Base-by-base conservation (phyloP, 2,113 vertebrate genomes). In the Leptodactylus fuscus region DNA sequence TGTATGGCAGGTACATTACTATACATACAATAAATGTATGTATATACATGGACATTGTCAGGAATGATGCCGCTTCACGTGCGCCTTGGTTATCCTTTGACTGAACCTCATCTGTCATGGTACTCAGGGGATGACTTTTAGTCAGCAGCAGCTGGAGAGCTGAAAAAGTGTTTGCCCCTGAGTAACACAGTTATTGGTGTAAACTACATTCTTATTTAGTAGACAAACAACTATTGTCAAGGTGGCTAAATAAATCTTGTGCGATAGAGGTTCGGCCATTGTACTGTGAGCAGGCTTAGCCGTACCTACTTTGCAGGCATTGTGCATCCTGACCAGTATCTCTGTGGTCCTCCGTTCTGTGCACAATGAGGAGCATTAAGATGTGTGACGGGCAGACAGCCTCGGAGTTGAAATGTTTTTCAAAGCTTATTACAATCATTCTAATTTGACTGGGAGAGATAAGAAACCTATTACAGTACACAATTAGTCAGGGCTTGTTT, bases 381-480 rank as follows among this genome's bases (percentile, higher is more conserved):
- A 83, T 83, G 81, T 83, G 81, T 83, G 69, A 74, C 48, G 69
- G 81, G 69, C 81, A 83, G 81, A 73, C 67, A 53, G 81, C 65
- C 24, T 53, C 81, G 13, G 81, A 82, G 81, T 73, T 74, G 67
- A 83, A 83, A 83, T 83, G 81, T 83, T 83, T 83, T 83, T 34
- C 69, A 83, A 83, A 83, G 81, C 81, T 73, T 83, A 83, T 83
- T 83, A 83, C 81, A 74, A 83, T 83, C 81, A 51, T 73, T 83
- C 69, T 82, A 82, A 83, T 83, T 73, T 83, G 81, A 83, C 81
- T 73, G 49, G 69, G 49, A 36, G 69, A 83, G 81, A 83, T 83
- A 83, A 83, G 81, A 83, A 83, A 73, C 81, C 81, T 83, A 83
- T 83, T 83, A 83, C 81, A 83, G 81, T 83, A 74, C 49, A 83